phyloP scores from a whole-genome alignment of 2,797 vertebrate genomes.

The Jordanella pulchra region DNA sequence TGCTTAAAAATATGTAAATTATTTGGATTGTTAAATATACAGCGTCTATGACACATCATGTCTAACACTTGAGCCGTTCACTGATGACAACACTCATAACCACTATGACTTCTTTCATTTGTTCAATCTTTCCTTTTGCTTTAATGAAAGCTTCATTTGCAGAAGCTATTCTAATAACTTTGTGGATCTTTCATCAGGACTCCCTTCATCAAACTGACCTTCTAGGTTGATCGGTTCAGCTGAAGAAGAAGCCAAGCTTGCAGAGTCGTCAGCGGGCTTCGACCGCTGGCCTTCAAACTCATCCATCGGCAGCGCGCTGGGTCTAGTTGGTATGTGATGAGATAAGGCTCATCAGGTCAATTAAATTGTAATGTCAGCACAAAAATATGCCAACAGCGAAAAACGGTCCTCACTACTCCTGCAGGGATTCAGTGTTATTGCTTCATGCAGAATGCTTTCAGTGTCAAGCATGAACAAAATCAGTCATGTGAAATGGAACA shows the following conservation, averaged over 20 bases:
- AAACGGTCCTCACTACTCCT: neutral
- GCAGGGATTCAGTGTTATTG: neutral
- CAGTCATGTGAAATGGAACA: neutral
- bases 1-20: too few relatives aligned
- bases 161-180: constrained; percentile 11
- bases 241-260: constrained; percentile 67
- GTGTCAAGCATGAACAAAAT: constrained; percentile 6
- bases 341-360: constrained; percentile 37
- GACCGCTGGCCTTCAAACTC: constrained; percentile 80
- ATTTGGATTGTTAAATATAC: too few relatives aligned
- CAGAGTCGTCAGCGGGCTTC: constrained; percentile 84
- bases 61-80: neutral
- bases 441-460: neutral
- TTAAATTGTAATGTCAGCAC: constrained; percentile 22
- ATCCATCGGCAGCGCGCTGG: constrained; percentile 85
- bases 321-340: constrained; percentile 58
- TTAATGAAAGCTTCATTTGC: neutral
- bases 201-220: constrained; percentile 78
- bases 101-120: neutral
- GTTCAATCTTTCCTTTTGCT: neutral
- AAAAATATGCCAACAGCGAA: neutral
- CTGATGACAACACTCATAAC: neutral
- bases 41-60: neutral
- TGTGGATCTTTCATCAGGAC: constrained; percentile 30
- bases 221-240: constrained; percentile 86